Percentiles rank a stretch among this genome's conserved stretches.
Evolutionary conservation across 2,888 invertebrate genomes (phyloP).

Genomic region (Amiota mariae): DNA sequence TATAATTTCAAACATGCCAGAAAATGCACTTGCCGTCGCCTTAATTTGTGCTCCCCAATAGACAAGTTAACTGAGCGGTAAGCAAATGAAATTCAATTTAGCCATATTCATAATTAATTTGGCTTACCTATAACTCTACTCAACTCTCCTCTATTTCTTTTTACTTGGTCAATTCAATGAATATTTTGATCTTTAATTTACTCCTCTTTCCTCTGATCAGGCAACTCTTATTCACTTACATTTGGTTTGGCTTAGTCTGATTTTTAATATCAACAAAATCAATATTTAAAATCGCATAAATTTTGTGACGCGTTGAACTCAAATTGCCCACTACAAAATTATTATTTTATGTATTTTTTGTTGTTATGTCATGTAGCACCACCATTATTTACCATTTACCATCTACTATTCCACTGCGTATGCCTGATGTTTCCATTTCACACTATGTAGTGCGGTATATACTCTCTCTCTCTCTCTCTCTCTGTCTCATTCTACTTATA

Average conservation of each 20-base stretch:
- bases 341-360: background rate
- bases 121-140: conserved; percentile 52
- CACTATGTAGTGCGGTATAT: no score
- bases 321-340: conserved; percentile 19
- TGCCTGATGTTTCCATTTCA: background rate
- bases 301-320: conserved; percentile 46
- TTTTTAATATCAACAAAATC: conserved; percentile 71
- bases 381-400: no score
- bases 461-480: background rate
- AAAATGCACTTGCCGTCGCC: conserved; percentile 6
- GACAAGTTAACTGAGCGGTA: conserved; percentile 23
- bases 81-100: conserved; percentile 50
- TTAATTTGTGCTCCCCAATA: no score
- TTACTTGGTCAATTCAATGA: background rate
- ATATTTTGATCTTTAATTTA: no score
- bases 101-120: conserved; percentile 70
- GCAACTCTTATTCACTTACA: no score
- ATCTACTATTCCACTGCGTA: background rate
- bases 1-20: conserved; percentile 15
- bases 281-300: conserved; percentile 74
- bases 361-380: conserved; percentile 42
- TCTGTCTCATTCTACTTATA: conserved; percentile 50
- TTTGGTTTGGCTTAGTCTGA: conserved; percentile 45
- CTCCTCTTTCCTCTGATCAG: background rate
- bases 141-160: background rate